Percentiles rank a stretch among this genome's conserved stretches.
Conservation (phyloP, 2,113 vertebrate genomes). For the Solea solea region DNA sequence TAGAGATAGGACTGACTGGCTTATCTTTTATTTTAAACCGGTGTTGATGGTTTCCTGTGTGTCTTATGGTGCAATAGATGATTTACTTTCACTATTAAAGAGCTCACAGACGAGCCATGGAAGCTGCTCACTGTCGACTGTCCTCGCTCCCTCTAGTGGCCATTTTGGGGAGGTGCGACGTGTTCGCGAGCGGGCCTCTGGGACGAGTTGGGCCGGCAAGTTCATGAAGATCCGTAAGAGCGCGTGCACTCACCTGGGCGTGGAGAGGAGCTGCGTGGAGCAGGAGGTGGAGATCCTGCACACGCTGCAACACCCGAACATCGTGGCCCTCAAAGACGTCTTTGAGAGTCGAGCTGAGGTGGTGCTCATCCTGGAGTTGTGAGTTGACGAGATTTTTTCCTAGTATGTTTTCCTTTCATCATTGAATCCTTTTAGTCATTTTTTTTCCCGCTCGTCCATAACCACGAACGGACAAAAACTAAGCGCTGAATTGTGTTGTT, state of each 20-base stretch:
- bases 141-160: slow-evolving; percentile 67
- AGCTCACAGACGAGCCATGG: no score
- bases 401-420: neutral
- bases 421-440: no score
- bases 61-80: no score
- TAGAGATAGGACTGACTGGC: slow-evolving; percentile 32
- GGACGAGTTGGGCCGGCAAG: slow-evolving; percentile 78
- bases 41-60: no score
- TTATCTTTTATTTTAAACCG: no score
- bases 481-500: neutral
- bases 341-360: slow-evolving; percentile 82
- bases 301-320: slow-evolving; percentile 78
- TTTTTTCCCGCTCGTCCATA: neutral
- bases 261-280: slow-evolving; percentile 76
- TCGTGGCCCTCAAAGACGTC: slow-evolving; percentile 80
- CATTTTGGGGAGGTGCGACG: slow-evolving; percentile 81
- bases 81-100: no score
- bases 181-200: slow-evolving; percentile 71
- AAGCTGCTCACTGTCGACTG: neutral
- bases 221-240: slow-evolving; percentile 74
- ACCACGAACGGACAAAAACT: no score
- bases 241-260: slow-evolving; percentile 72
- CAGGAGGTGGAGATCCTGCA: slow-evolving; percentile 80
- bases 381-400: slow-evolving; percentile 54
- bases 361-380: slow-evolving; percentile 86